These are phyloP conservation scores for Antheraea mylitta DNA, from an alignment of 1,140 invertebrate genomes.

Conservation along the genomic window DNA sequence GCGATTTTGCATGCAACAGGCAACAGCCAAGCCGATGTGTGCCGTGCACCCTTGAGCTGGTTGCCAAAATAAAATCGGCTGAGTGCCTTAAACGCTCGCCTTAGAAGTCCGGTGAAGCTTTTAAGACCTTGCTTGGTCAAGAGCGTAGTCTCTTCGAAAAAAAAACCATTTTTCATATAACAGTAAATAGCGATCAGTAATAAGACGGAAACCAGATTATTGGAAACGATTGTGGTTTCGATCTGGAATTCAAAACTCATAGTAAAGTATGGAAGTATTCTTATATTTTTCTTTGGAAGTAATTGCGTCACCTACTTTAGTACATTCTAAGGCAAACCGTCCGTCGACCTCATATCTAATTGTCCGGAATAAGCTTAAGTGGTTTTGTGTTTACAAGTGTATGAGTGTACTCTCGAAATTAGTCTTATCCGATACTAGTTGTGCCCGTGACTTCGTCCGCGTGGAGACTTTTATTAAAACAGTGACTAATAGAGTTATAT, in stretches of 20 bases:
- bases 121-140: too few species aligned
- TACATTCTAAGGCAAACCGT: conserved; percentile 21
- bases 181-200: neutral
- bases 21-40: too few species aligned
- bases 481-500: too few species aligned
- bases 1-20: too few species aligned
- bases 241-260: neutral
- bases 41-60: too few species aligned
- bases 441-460: too few species aligned
- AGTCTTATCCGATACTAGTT: neutral
- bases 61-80: too few species aligned
- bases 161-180: neutral
- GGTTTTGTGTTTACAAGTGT: conserved; percentile 18
- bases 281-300: conserved; percentile 3
- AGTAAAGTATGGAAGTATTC: neutral
- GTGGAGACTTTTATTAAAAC: too few species aligned
- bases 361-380: conserved; percentile 35
- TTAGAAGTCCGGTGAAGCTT: too few species aligned
- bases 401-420: neutral
- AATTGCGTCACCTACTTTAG: conserved; percentile 18
- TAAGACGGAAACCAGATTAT: neutral
- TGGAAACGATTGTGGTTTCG: conserved; percentile 14
- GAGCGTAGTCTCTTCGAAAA: too few species aligned
- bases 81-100: too few species aligned
- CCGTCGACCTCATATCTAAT: conserved; percentile 29